phyloP scores from a whole-genome alignment of 2,797 vertebrate species.

The Luscinia luscinia region DNA sequence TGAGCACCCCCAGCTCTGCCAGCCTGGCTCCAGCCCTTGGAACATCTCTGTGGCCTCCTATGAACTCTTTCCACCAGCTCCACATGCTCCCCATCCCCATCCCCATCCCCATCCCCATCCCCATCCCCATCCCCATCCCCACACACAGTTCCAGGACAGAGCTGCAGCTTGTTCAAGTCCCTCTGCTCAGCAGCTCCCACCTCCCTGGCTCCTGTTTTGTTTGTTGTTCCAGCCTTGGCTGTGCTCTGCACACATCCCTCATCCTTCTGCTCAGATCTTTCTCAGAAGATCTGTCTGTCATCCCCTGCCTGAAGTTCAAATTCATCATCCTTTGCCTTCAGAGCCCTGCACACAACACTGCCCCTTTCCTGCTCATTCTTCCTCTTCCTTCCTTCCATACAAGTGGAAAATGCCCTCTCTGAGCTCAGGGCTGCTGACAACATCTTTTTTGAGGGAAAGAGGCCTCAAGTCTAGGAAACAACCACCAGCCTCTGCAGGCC shows the following conservation, averaged over 20 bases:
- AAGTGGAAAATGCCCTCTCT: slow-evolving; percentile 49
- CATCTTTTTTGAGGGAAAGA: slow-evolving; percentile 12
- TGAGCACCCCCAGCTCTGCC: not conserved
- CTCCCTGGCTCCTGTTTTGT: accelerated
- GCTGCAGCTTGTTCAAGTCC: not conserved
- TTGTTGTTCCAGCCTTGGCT: not conserved
- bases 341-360: not conserved
- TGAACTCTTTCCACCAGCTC: accelerated
- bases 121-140: not conserved
- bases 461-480: slow-evolving; percentile 34
- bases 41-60: accelerated
- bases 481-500: slow-evolving; percentile 34
- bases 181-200: not conserved
- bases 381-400: slow-evolving; percentile 66
- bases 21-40: not conserved
- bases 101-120: too few species aligned
- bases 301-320: not conserved
- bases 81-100: not conserved
- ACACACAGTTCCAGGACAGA: not conserved
- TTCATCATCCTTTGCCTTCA: slow-evolving; percentile 21
- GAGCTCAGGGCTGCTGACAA: slow-evolving; percentile 43
- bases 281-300: not conserved
- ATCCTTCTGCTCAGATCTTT: not conserved
- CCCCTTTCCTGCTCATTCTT: slow-evolving; percentile 63
- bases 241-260: accelerated